Evolutionary conservation across 1,140 invertebrate genomes (phyloP), one percentile per base, ranked within the genome.

Genomic region (Asobara japonica): DNA sequence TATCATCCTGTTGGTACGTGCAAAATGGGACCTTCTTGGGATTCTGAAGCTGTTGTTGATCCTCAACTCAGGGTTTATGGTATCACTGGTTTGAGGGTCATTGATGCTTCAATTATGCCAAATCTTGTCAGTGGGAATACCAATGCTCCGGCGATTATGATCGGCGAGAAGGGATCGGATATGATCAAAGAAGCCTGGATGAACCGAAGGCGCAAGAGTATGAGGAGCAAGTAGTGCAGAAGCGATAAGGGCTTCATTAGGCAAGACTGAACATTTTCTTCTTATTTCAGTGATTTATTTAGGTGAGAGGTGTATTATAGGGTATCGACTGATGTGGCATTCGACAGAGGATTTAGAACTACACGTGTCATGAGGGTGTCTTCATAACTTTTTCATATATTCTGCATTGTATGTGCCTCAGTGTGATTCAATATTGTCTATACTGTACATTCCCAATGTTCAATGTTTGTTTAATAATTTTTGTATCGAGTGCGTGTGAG

Each of bases 1-100:
- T 97, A 96, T 80, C 95, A 97, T 89, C 95, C 95, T 0, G 92
- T 95, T 0, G 95, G 96, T 0, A 97, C 96, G 0, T 95, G 94
- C 65, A 97, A 96, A 83, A 98, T 98, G 97, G 97, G 96, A 0
- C 93, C 94, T 0, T 91, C 92, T 60, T 93, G 92, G 90, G 95
- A 97, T 81, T 88, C 90, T 8, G 91, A 92, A 3, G 94, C 96
- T 0, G 97, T 98, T 0, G 96, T 98, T 0, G 96, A 98, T 85
- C 92, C 93, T 8, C 90, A 94, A 78, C 86, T 96, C 0, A 87
- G 90, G 64, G 95, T 96, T 2, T 94, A 96, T 75, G 95, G 95
- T 0, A 86, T 96, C 0, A 89, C 90, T 71, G 93, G 93, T 0
- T 82, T 97, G 3, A 88, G 95, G 3, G 95, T 96, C 0, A 92